Base-by-base conservation (phyloP, 2,113 vertebrate genomes). In the Antechinus stuartii region DNA sequence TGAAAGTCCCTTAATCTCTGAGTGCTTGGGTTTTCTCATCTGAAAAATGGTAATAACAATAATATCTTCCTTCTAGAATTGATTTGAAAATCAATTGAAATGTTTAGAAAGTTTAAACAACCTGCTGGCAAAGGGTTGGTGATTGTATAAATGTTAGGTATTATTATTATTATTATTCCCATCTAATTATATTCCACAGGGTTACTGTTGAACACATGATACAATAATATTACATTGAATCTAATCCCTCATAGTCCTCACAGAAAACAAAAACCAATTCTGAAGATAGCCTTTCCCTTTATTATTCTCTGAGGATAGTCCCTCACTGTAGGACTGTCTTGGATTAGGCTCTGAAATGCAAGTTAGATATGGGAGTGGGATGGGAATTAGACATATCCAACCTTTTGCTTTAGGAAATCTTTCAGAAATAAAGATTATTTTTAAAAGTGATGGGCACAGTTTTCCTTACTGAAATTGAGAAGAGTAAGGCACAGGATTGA, bases 391-490 rank as follows among this genome's bases (percentile, higher is more conserved):
- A 0, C 11, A 2, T 76, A 92, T 1, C 53, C 7, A 30, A 55
- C 2, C 50, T 0, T 3, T 89, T 92, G 25, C 2, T 93, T 90
- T 92, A 89, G 93, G 54, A 96, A 92, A 76, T 24, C 35, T 96
- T 95, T 89, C 89, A 97, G 68, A 97, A 95, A 89, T 57, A 96
- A 95, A 26, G 55, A 54, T 42, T 84, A 84, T 84, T 84, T 84
- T 84, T 42, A 42, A 84, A 76, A 84, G 42, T 25, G 10, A 57
- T 0, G 91, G 97, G 25, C 50, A 76, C 22, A 0, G 61, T 96
- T 95, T 93, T 27, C 55, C 93, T 90, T 97, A 52, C 93, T 97
- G 91, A 47, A 96, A 57, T 93, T 57, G 68, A 97, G 94, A 95
- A 93, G 19, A 96, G 14, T 54, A 95, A 94, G 92, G 35, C 27